Conservation (phyloP, 2,113 vertebrate species). For the Toxostoma redivivum region DNA sequence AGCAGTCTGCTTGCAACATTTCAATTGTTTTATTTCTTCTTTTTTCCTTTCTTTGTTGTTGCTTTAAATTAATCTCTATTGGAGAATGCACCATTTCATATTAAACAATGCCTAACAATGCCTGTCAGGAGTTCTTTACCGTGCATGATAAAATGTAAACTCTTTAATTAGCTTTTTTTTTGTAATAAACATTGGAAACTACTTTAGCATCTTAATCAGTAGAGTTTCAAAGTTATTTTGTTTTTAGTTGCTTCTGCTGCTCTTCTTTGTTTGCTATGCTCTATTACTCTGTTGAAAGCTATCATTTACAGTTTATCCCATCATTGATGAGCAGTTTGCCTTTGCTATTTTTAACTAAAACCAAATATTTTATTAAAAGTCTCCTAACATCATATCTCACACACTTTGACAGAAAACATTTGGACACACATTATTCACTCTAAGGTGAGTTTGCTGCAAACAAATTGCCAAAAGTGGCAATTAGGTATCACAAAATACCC, state of each 20-base stretch:
- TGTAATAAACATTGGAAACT: conserved; percentile 37
- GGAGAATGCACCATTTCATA: conserved; percentile 30
- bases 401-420: not conserved
- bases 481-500: not conserved
- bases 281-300: conserved; percentile 4
- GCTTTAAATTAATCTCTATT: conserved; percentile 51
- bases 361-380: not conserved
- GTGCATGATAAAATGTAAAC: conserved; percentile 45
- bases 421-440: not conserved
- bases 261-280: not conserved
- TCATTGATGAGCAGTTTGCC: not conserved
- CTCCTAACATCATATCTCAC: not conserved
- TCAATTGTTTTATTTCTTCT: conserved; percentile 18
- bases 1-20: not conserved
- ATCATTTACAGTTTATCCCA: not conserved
- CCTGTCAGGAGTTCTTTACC: conserved; percentile 53
- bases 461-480: not conserved
- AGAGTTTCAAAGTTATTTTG: not conserved
- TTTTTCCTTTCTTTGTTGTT: conserved; percentile 14
- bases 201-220: conserved; percentile 35
- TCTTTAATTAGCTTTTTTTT: conserved; percentile 51
- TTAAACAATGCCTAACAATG: conserved; percentile 6
- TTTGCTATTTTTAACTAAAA: conserved; percentile 1
- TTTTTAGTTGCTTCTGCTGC: not conserved
- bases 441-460: not conserved